Conservation (phyloP, 2,113 vertebrate genomes). For the Zosterops pallidus region DNA sequence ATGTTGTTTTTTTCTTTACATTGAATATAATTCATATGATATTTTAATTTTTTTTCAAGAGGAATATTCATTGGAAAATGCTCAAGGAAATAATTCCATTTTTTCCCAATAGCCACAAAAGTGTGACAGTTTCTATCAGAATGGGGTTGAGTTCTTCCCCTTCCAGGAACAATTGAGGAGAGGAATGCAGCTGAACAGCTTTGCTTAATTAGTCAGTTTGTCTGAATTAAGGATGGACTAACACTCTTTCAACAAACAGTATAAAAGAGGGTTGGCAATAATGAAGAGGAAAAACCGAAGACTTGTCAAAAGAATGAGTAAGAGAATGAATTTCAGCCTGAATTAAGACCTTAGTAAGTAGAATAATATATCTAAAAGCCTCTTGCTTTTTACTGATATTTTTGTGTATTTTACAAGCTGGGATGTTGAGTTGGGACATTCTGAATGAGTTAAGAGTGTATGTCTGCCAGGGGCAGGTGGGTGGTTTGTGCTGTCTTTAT, state of each 20-base stretch:
- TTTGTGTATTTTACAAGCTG: neutral
- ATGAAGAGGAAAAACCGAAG: neutral
- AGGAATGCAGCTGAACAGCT: conserved; percentile 55
- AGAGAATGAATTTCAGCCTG: neutral
- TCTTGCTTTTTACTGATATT: accelerated
- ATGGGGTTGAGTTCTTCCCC: neutral
- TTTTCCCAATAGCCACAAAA: neutral
- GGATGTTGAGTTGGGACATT: neutral
- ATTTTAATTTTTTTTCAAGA: neutral
- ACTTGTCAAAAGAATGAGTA: neutral
- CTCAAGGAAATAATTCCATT: neutral
- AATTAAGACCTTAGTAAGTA: conserved; percentile 19
- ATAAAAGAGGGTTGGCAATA: conserved; percentile 15
- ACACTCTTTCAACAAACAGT: neutral
- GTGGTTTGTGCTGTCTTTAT: neutral
- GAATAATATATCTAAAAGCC: neutral
- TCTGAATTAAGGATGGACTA: conserved; percentile 17
- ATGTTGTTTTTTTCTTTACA: neutral
- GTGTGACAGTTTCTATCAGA: neutral
- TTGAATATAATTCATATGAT: neutral
- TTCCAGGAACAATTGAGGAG: neutral
- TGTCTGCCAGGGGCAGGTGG: accelerated
- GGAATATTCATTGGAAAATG: neutral
- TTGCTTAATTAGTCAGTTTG: conserved; percentile 45
- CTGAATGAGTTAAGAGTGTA: neutral